Evolutionary conservation across 2,888 invertebrate genomes (phyloP), one percentile per base, ranked within the genome.

Genomic region (Cryptophagus acutangulus): DNA sequence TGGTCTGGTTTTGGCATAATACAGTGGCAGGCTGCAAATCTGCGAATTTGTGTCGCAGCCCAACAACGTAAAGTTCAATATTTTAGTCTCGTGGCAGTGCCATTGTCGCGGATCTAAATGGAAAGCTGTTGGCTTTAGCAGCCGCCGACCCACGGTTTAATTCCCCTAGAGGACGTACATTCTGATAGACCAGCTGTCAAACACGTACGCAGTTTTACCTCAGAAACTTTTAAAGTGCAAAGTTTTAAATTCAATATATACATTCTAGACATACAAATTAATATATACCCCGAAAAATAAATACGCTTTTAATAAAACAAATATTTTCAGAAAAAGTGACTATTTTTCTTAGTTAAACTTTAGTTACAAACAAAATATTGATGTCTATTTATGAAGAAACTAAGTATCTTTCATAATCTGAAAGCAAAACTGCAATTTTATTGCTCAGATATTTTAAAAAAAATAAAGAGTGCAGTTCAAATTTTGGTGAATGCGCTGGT

Each of bases 81-180:
- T 57, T 52, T 57, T 49, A 52, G 53, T 49, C 50, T 51, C 46
- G 53, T 53, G 54, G 52, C 51, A 48, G 45, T 37, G 40, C 50
- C 48, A 50, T 52, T 50, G 52, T 50, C 47, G 49, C 45, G 51
- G 46, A 51, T 55, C 49, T 52, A 56, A 57, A 55, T 57, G 54
- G 53, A 56, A 54, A 54, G 46, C 43, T 42, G 48, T 40, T 44
- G 41, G 49, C 46, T 48, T 44, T 39, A 20, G 24, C 36, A 15
- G 45, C 52, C 49, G 51, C n/a, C n/a, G n/a, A 45, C 51, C 54
- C 56, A 57, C 54, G 52, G 54, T 62, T 61, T 63, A 61, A 64
- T 63, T 64, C 63, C 63, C 63, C 63, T 47, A 51, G 63, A 63
- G 63, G 53, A 55, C 57, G 56, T 57, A 59, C 54, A 58, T 60